Base-by-base conservation (phyloP, 2,888 invertebrate species). In the Callinectes sapidus region DNA sequence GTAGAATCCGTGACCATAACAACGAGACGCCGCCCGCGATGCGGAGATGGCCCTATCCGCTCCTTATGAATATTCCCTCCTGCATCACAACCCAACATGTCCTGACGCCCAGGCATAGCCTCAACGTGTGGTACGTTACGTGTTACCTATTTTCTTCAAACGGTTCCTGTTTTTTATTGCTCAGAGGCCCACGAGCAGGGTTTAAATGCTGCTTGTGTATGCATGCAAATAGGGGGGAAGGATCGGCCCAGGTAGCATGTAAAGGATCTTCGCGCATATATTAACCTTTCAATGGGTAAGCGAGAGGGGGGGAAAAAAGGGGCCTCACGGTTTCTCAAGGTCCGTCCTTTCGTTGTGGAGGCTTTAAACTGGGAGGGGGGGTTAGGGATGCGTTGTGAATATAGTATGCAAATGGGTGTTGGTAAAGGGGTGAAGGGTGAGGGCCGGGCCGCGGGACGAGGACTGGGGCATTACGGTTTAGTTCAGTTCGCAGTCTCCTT, bases 261-360 rank as follows among this genome's bases (percentile, higher is more conserved):
- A 92, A 92, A 92, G 92, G 92, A 92, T 92, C 92, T 92, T 48
- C 66, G 87, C 90, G 92, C 92, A 92, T 92, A 92, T 87, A 90
- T 92, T 92, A 92, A 87, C 48, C 87, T 48, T 77, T 87, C 92
- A 77, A 92, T 92, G 87, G 90, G 87, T 35, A 18, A 16, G 89
- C 54, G 48, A 66, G 90, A 71, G 89, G 90, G 28, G 42, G 81
- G 55, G 89, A 92, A 92, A 55, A 23, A 23, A 23, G 23, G 23
- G 61, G 61, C 66, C n/a, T 87, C 71, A 77, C 66, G 92, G 92
- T 92, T 90, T 61, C 92, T 90, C 86, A 71, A 90, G 90, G 90
- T 32, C 77, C 77, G 48, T 48, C 48, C 48, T 48, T 48, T 10
- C 48, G 54, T 77, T 87, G 92, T 77, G 35, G 87, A 39, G 89